phyloP scores from a whole-genome alignment of 2,797 vertebrate genomes.

The Thamnophis elegans region DNA sequence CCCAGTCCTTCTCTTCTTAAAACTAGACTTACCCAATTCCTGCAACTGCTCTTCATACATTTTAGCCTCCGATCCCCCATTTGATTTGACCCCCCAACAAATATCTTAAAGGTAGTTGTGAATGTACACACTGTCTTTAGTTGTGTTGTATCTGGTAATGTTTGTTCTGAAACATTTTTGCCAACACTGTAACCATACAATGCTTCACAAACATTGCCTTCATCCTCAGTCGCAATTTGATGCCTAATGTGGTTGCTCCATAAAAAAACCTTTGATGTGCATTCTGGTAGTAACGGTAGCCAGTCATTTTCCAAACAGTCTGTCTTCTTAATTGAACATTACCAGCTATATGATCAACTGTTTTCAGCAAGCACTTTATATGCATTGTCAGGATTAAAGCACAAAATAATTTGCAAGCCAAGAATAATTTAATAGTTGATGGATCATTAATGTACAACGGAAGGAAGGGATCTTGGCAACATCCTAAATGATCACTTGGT shows the following conservation, averaged over 20 bases:
- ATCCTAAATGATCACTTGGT: background rate
- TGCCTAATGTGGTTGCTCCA: background rate
- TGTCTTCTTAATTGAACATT: background rate
- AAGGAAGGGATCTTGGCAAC: background rate
- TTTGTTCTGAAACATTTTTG: background rate
- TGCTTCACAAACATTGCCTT: background rate
- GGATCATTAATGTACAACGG: background rate
- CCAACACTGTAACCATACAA: background rate
- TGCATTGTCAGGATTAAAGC: background rate
- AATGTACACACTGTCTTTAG: background rate
- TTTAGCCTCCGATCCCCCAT: background rate
- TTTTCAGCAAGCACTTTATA: background rate
- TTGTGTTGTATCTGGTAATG: background rate
- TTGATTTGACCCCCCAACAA: background rate
- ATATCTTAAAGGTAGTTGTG: too few relatives aligned
- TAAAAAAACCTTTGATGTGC: background rate
- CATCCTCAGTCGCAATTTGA: background rate
- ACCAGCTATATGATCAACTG: background rate
- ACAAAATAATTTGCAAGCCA: background rate
- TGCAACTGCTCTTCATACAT: background rate
- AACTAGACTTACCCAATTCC: background rate
- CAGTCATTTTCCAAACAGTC: background rate
- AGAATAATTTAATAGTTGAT: background rate
- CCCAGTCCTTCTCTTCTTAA: background rate
- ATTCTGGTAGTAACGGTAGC: background rate